Base-by-base conservation (phyloP, 2,888 invertebrate genomes). In the Nemapogon koenigi region DNA sequence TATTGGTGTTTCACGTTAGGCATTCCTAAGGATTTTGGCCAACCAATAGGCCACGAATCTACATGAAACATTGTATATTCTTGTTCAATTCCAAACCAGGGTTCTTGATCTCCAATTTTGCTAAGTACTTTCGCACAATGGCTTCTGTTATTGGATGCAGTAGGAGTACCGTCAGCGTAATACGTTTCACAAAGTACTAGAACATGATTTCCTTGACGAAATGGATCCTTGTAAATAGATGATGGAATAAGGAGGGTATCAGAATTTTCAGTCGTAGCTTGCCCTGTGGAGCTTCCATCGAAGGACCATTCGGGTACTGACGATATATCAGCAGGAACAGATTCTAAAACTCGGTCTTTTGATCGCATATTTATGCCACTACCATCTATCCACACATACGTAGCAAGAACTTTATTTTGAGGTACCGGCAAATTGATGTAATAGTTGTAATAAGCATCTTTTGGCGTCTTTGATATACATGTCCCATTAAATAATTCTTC, bases 71-170 rank as follows among this genome's bases (percentile, higher is more conserved):
- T 83, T 2, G 93, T 92, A 62, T 93, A 94, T 57, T 94, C 94
- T 66, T 95, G 94, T 62, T 95, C 94, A 50, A 94, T 88, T 3
- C 94, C 94, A 61, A 94, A 94, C 94, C 94, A 94, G 2, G 94
- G 93, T 38, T 87, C 85, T 37, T 85, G 75, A 35, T 85, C 75
- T 3, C 82, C 83, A 19, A 87, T 87, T 37, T 82, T 72, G 46
- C 85, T 83, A 76, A 88, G 88, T 2, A 88, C 86, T 45, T 90
- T 86, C 28, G 85, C 68, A 52, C 91, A 92, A 27, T 70, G 70
- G 45, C 81, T 72, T 46, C 94, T 83, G 48, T 89, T 81, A 58
- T 94, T 94, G 2, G 90, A 79, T 1, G 59, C 61, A 17, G 88
- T 88, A 7, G 94, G 90, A 51, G 84, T 83, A 47, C 84, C 85